These are phyloP conservation scores for Zeus faber DNA, from an alignment of 2,113 vertebrate genomes.

Conservation along the genomic window DNA sequence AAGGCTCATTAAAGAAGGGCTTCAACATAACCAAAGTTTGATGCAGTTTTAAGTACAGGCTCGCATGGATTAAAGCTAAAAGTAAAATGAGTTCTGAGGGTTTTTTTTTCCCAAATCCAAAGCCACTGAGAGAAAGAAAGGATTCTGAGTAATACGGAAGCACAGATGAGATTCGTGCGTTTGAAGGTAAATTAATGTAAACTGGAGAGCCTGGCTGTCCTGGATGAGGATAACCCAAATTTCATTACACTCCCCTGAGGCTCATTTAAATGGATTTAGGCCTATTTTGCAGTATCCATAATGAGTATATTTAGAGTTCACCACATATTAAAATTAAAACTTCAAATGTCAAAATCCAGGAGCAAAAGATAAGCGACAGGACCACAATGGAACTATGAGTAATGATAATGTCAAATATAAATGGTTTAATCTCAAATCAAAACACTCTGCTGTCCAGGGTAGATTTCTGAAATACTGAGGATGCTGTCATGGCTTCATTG, in stretches of 20 bases:
- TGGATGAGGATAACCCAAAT: neutral
- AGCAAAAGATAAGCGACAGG: too few relatives aligned
- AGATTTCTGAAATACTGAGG: too few relatives aligned
- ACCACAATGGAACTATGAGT: too few relatives aligned
- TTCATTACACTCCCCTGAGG: neutral
- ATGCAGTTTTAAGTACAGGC: slow-evolving; percentile 31
- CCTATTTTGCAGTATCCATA: neutral
- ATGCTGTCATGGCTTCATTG: slow-evolving; percentile 18
- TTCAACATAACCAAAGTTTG: slow-evolving; percentile 24
- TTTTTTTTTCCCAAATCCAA: slow-evolving; percentile 13
- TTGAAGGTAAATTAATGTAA: too few relatives aligned
- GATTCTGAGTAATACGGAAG: slow-evolving; percentile 33
- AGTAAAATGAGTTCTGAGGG: slow-evolving; percentile 25
- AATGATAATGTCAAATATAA: too few relatives aligned
- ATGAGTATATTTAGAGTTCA: too few relatives aligned
- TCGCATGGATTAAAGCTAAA: slow-evolving; percentile 17
- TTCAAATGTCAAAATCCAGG: too few relatives aligned
- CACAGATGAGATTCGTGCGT: slow-evolving; percentile 22
- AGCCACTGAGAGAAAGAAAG: slow-evolving; percentile 16
- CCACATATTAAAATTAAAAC: too few relatives aligned
- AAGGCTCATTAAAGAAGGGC: slow-evolving; percentile 11
- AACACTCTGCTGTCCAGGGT: too few relatives aligned
- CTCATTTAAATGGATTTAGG: neutral
- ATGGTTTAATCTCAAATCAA: too few relatives aligned
- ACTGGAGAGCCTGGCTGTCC: neutral